phyloP scores from a whole-genome alignment of 2,113 vertebrate species.

The Lontra canadensis region DNA sequence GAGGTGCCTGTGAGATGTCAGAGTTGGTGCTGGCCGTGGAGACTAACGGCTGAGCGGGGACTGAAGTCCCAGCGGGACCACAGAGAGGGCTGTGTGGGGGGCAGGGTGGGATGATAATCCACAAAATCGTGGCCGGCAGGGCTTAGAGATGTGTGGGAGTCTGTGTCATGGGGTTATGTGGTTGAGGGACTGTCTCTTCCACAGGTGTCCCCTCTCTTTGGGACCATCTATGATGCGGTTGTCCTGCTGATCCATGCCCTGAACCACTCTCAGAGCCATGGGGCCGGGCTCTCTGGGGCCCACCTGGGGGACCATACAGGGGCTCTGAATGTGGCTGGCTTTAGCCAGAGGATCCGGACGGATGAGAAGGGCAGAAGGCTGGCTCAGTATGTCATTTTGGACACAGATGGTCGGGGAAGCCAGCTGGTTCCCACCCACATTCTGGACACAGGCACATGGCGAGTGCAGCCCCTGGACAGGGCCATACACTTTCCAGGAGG shows the following conservation, averaged over 20 bases:
- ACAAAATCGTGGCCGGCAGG: constrained; percentile 73
- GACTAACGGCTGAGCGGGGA: not conserved
- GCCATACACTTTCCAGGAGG: constrained; percentile 89
- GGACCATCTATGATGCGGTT: constrained; percentile 93
- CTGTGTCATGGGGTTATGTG: not conserved
- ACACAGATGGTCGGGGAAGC: constrained; percentile 85
- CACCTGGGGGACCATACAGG: constrained; percentile 85
- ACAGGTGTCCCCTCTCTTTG: constrained; percentile 93
- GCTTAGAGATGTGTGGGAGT: not conserved
- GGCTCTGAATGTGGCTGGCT: constrained; percentile 88
- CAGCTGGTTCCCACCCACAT: constrained; percentile 87
- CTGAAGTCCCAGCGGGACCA: not conserved
- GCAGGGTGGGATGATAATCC: accelerated
- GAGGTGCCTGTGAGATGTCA: not conserved
- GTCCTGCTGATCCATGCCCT: constrained; percentile 91
- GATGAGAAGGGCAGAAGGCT: constrained; percentile 84
- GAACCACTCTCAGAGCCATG: constrained; percentile 82
- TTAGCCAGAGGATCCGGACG: constrained; percentile 88
- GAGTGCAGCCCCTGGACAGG: constrained; percentile 81
- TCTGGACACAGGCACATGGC: constrained; percentile 83
- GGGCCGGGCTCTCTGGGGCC: constrained; percentile 80
- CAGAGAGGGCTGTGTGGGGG: not conserved
- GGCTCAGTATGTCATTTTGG: constrained; percentile 89
- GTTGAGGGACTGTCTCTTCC: not conserved
- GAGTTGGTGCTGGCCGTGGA: not conserved